Conservation (phyloP, 1,140 invertebrate genomes). For the Solenopsis fugax region DNA sequence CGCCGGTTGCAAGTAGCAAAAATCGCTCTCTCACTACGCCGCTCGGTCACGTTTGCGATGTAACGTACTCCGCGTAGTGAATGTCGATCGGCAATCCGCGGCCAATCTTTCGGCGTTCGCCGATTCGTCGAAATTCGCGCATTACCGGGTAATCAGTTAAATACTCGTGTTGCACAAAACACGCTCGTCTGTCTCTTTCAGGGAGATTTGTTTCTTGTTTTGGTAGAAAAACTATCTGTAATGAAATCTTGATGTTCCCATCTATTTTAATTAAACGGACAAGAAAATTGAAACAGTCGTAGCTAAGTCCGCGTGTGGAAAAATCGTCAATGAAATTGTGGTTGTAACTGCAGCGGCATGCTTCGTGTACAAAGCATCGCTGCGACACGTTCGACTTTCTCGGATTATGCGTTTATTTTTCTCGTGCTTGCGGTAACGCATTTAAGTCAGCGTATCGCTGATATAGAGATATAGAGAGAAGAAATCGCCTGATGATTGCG, state of each 20-base stretch:
- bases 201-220: conserved; percentile 31
- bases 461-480: conserved; percentile 34
- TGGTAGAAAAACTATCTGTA: conserved; percentile 6
- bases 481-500: not conserved
- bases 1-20: conserved; percentile 58
- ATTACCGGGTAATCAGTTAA: not conserved
- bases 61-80: conserved; percentile 22
- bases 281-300: conserved; percentile 41
- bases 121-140: conserved; percentile 31
- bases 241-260: not conserved
- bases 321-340: conserved; percentile 71
- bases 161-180: not conserved
- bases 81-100: conserved; percentile 43
- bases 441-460: conserved; percentile 20
- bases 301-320: conserved; percentile 11
- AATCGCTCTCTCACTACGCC: conserved; percentile 49
- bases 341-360: conserved; percentile 35
- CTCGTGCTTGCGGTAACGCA: not conserved
- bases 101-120: not conserved
- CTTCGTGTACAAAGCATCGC: not conserved
- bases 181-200: not conserved
- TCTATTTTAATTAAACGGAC: conserved; percentile 62
- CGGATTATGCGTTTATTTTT: conserved; percentile 35
- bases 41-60: conserved; percentile 70
- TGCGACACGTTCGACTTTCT: conserved; percentile 35